Evolutionary conservation across 2,113 vertebrate genomes (phyloP).

Genomic region (Carollia perspicillata): DNA sequence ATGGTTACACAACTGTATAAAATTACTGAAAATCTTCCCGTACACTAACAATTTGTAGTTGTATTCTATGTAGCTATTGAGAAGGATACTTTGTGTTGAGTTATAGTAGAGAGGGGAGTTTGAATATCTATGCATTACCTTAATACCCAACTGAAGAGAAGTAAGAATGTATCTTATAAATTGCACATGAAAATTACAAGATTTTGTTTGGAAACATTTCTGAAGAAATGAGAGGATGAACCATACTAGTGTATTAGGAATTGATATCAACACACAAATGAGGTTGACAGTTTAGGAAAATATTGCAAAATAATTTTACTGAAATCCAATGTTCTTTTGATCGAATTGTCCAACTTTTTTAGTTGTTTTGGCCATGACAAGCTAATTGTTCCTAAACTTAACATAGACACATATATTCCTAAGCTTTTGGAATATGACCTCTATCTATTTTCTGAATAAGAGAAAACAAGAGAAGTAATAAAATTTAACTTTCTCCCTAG

Average conservation of each 20-base stretch:
- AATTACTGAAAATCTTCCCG: background rate
- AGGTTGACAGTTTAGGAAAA: background rate
- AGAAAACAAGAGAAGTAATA: background rate
- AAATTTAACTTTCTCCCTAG: background rate
- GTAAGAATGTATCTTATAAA: background rate
- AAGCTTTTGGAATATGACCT: background rate
- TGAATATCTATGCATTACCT: background rate
- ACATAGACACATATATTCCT: background rate
- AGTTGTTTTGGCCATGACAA: background rate
- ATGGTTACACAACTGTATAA: background rate
- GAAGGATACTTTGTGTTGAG: background rate
- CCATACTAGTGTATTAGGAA: background rate
- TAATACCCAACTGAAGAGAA: background rate
- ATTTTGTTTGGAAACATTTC: background rate
- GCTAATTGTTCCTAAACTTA: background rate
- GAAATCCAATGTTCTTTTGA: background rate
- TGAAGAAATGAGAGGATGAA: background rate
- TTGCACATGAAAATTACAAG: background rate
- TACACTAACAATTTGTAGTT: background rate
- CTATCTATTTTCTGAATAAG: background rate
- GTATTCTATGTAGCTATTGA: background rate
- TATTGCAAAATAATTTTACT: background rate
- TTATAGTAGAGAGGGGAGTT: background rate
- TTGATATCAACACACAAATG: background rate
- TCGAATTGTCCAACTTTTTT: background rate